These are phyloP conservation scores for Littorina saxatilis DNA, from an alignment of 1,140 invertebrate species.

Conservation along the genomic window DNA sequence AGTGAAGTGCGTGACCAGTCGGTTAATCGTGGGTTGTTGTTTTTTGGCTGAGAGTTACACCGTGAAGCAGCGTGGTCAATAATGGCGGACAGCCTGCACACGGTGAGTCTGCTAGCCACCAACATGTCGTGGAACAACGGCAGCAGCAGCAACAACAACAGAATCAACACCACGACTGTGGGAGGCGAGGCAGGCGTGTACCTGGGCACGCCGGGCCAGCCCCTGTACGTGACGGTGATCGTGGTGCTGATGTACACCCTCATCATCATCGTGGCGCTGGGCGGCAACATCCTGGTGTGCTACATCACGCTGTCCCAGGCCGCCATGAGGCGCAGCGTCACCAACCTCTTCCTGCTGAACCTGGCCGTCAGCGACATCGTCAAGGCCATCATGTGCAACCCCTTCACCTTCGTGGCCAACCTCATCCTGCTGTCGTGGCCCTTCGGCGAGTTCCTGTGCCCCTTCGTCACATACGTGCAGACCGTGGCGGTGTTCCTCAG, in stretches of 20 bases:
- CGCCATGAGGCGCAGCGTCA: constrained; percentile 94
- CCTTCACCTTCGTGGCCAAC: constrained; percentile 81
- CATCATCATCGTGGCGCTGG: constrained; percentile 50
- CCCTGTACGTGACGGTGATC: constrained; percentile 57
- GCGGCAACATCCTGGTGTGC: constrained; percentile 52
- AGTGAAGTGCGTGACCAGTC: too few species aligned
- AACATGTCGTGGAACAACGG: neutral
- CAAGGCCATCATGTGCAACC: constrained; percentile 51
- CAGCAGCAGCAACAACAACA: neutral
- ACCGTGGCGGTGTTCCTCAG: constrained; percentile 97
- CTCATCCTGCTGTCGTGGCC: constrained; percentile 90
- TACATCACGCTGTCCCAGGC: constrained; percentile 78
- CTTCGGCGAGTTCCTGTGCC: constrained; percentile 93
- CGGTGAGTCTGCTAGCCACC: too few species aligned
- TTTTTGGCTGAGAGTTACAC: too few species aligned
- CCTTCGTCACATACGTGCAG: constrained; percentile 86
- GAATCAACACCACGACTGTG: too few species aligned
- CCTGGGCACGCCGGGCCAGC: constrained; percentile 27
- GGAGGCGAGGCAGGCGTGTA: neutral
- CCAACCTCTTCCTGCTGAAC: constrained; percentile 97
- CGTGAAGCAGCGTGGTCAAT: too few species aligned
- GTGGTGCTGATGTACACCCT: constrained; percentile 58
- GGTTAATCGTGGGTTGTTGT: too few species aligned
- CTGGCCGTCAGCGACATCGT: constrained; percentile 89
- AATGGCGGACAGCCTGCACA: too few species aligned